Percentiles rank a stretch among this genome's conserved stretches.
phyloP scores from a whole-genome alignment of 30 jellyfish, hydroid and myxozoan genomes.

The Chironex yamaguchii region DNA sequence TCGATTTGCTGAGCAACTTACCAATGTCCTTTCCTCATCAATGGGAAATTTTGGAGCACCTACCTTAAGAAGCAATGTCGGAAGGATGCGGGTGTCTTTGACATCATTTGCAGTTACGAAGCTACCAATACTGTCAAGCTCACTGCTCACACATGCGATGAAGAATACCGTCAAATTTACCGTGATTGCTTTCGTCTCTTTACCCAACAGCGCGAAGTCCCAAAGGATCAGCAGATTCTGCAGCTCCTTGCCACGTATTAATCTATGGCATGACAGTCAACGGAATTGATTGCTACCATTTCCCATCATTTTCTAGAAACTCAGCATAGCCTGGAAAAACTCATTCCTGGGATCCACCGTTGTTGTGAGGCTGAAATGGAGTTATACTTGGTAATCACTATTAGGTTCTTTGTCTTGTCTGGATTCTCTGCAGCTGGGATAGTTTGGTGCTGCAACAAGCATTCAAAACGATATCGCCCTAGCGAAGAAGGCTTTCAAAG shows the following conservation, averaged over 20 bases:
- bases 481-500: conserved; percentile 32
- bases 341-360: conserved; percentile 22
- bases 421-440: background rate
- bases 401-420: conserved; percentile 1
- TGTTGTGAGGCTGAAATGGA: too few species aligned
- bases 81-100: conserved; percentile 46
- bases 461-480: background rate
- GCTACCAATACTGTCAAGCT: background rate
- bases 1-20: conserved; percentile 27
- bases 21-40: conserved; percentile 16
- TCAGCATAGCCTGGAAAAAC: background rate
- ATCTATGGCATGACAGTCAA: background rate
- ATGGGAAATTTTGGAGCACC: background rate
- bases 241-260: conserved; percentile 21
- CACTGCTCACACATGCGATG: background rate
- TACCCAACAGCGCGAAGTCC: background rate
- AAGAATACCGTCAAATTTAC: background rate
- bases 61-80: conserved; percentile 53
- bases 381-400: background rate
- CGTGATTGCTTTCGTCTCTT: background rate
- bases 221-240: conserved; percentile 25
- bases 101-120: conserved; percentile 13
- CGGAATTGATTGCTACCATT: background rate
- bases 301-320: background rate
- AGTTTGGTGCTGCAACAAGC: conserved; percentile 13